Conservation (phyloP, 2,797 vertebrate genomes). For the Pagetopsis macropterus region DNA sequence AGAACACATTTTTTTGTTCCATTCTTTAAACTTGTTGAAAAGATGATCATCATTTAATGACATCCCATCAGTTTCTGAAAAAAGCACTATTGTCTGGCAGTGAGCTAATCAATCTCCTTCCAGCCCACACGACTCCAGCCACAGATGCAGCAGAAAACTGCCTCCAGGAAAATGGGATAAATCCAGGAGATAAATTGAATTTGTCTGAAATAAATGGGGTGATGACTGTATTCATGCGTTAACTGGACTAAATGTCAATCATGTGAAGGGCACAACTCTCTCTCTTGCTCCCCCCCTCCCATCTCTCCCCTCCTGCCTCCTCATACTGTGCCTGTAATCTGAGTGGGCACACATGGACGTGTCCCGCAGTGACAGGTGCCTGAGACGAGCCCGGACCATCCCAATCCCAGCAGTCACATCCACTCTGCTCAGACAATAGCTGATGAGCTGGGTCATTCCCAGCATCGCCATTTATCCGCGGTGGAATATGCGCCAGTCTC, state of each 20-base stretch:
- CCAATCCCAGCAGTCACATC: conserved; percentile 73
- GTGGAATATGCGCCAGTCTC: conserved; percentile 66
- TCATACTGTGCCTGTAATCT: conserved; percentile 48
- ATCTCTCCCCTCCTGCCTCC: conserved; percentile 19
- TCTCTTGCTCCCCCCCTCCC: not conserved
- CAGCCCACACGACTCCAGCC: not conserved
- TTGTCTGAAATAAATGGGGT: conserved; percentile 26
- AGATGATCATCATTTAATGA: conserved; percentile 5
- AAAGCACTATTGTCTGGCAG: conserved; percentile 9
- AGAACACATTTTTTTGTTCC: not conserved
- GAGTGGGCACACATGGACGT: conserved; percentile 57
- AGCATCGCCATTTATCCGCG: conserved; percentile 57
- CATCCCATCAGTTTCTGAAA: conserved; percentile 11
- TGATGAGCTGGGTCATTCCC: conserved; percentile 66
- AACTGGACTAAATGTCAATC: conserved; percentile 31
- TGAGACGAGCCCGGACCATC: conserved; percentile 64
- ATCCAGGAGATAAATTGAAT: conserved; percentile 28
- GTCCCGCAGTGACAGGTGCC: conserved; percentile 69
- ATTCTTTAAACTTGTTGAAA: not conserved
- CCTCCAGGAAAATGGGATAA: conserved; percentile 37
- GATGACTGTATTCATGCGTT: conserved; percentile 44
- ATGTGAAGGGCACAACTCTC: conserved; percentile 40
- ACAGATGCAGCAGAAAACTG: conserved; percentile 20
- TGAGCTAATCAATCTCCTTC: conserved; percentile 34
- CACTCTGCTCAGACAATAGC: conserved; percentile 74